Percentiles rank a stretch among this genome's conserved stretches.
Conservation (phyloP, 1,140 invertebrate genomes). For the Zaprionus inermis region DNA sequence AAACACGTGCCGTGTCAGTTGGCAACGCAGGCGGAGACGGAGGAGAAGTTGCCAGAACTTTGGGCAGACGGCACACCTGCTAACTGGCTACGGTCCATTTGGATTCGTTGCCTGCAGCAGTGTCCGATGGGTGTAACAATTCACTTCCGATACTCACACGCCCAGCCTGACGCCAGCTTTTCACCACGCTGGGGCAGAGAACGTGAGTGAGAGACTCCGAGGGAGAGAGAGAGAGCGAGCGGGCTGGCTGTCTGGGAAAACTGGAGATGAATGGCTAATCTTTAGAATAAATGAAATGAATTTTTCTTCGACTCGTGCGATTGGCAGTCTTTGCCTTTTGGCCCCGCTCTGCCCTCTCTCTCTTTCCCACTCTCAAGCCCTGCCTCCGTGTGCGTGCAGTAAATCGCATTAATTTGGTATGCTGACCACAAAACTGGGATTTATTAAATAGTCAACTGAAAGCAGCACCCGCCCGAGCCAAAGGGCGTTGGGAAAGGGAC, state of each 20-base stretch:
- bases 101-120: constrained; percentile 57
- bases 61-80: constrained; percentile 54
- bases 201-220: no score
- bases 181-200: not conserved
- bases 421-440: constrained; percentile 80
- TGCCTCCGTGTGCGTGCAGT: constrained; percentile 45
- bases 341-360: not conserved
- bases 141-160: constrained; percentile 39
- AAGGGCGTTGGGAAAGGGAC: constrained; percentile 9
- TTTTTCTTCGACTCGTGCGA: constrained; percentile 54
- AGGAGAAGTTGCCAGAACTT: constrained; percentile 54
- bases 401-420: constrained; percentile 83
- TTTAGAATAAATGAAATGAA: constrained; percentile 82
- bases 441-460: constrained; percentile 79
- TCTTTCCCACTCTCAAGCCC: not conserved
- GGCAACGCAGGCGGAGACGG: constrained; percentile 14
- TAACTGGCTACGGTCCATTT: constrained; percentile 61
- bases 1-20: constrained; percentile 67
- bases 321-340: constrained; percentile 32
- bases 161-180: constrained; percentile 7
- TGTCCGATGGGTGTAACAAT: constrained; percentile 67
- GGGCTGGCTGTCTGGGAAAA: not conserved
- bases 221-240: not conserved
- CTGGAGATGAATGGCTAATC: constrained; percentile 78
- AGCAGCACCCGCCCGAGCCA: constrained; percentile 4